Percentiles rank a stretch among this genome's conserved stretches.
Evolutionary conservation across 1,140 invertebrate species (phyloP).

Genomic region (Caligus rogercresseyi): DNA sequence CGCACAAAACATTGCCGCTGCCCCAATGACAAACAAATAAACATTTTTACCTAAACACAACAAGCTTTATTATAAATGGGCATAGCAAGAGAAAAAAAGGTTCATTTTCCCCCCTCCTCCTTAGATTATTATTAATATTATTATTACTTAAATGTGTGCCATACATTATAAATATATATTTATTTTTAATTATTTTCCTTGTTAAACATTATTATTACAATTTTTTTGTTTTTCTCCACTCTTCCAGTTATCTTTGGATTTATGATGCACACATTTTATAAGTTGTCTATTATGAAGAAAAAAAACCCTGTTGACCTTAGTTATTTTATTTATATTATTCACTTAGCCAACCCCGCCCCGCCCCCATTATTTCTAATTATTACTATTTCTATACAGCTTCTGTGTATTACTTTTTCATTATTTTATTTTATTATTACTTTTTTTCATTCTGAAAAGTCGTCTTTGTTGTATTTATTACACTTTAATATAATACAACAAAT

Average conservation of each 20-base stretch:
- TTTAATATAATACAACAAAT: too few species aligned
- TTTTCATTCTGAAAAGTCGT: too few species aligned
- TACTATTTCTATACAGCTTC: too few species aligned
- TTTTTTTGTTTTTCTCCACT: not conserved
- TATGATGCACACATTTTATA: not conserved
- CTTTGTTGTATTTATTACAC: too few species aligned
- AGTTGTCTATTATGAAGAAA: not conserved
- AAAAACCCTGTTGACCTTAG: not conserved
- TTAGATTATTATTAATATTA: not conserved
- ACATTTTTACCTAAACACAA: not conserved
- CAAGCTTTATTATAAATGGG: not conserved
- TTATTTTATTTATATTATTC: conserved; percentile 1
- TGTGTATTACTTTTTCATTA: too few species aligned
- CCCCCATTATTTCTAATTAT: too few species aligned
- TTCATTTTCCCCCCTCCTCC: too few species aligned
- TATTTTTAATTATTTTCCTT: not conserved
- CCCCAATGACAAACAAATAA: not conserved
- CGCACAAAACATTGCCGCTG: not conserved
- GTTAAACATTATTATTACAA: not conserved
- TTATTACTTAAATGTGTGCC: not conserved
- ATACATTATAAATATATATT: too few species aligned
- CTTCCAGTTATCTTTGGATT: not conserved
- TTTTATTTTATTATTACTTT: too few species aligned
- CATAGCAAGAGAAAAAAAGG: too few species aligned
- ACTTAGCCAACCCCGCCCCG: too few species aligned